Evolutionary conservation across 2,113 vertebrate species (phyloP).

Genomic region (Blennius ocellaris): DNA sequence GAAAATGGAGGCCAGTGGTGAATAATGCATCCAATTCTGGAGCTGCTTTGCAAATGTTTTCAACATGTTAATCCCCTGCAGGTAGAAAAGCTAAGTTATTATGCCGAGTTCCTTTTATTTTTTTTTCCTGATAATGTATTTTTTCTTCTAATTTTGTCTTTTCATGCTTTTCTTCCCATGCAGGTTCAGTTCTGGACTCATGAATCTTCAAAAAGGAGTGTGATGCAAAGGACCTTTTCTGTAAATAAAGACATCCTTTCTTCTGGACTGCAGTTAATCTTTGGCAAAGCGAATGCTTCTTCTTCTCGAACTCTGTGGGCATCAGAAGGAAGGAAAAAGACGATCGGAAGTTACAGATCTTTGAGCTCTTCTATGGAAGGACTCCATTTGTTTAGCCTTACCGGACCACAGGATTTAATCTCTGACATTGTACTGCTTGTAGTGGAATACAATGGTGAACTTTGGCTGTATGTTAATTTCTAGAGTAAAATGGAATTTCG

Average conservation of each 20-base stretch:
- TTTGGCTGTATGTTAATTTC: slow-evolving; percentile 60
- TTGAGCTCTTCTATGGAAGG: too few species aligned
- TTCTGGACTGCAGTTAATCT: slow-evolving; percentile 58
- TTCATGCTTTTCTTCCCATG: slow-evolving; percentile 56
- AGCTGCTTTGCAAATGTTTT: slow-evolving; percentile 20
- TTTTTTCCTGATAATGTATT: not conserved
- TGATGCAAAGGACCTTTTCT: slow-evolving; percentile 57
- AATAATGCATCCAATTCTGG: slow-evolving; percentile 40
- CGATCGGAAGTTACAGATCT: too few species aligned
- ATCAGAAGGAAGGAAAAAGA: slow-evolving; percentile 12
- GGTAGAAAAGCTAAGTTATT: not conserved
- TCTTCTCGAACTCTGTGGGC: slow-evolving; percentile 55
- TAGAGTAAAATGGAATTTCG: slow-evolving; percentile 45
- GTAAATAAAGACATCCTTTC: slow-evolving; percentile 76
- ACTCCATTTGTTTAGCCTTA: too few species aligned
- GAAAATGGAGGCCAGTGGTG: slow-evolving; percentile 9
- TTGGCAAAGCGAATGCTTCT: slow-evolving; percentile 55
- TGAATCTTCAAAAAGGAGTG: slow-evolving; percentile 31
- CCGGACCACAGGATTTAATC: slow-evolving; percentile 57
- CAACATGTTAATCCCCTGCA: slow-evolving; percentile 35
- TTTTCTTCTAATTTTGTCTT: slow-evolving; percentile 24
- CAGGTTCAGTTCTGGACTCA: slow-evolving; percentile 78
- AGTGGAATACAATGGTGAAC: slow-evolving; percentile 69
- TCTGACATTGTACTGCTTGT: slow-evolving; percentile 65
- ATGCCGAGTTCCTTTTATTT: not conserved